phyloP scores from a whole-genome alignment of 1,140 invertebrate genomes.

The Hylaeus anthracinus region DNA sequence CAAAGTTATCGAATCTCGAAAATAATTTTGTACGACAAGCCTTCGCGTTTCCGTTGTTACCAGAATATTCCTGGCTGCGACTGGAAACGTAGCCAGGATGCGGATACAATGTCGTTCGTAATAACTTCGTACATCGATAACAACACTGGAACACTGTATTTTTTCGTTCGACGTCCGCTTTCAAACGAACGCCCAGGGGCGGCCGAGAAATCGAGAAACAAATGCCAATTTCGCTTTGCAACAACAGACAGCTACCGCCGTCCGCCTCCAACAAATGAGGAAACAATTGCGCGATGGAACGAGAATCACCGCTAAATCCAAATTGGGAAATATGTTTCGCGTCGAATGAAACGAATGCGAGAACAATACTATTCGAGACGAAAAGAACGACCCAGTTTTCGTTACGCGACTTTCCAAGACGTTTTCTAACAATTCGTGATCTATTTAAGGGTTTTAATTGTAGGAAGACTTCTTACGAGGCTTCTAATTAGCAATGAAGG shows the following conservation, averaged over 20 bases:
- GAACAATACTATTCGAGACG: background rate
- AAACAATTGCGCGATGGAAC: conserved; percentile 29
- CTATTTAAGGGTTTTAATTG: background rate
- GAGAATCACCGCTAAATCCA: conserved; percentile 10
- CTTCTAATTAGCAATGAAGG: too few species aligned
- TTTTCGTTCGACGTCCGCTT: conserved; percentile 1
- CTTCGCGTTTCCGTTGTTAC: background rate
- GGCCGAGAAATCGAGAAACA: conserved; percentile 50
- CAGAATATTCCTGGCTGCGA: background rate
- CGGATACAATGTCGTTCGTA: background rate
- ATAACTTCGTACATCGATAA: background rate
- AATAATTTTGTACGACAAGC: background rate
- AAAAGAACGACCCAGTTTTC: background rate
- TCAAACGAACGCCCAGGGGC: conserved; percentile 13
- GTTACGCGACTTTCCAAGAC: background rate
- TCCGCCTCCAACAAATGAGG: conserved; percentile 8
- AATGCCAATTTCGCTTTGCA: conserved; percentile 51
- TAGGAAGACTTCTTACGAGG: too few species aligned
- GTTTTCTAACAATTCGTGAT: background rate
- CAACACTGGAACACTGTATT: conserved; percentile 27
- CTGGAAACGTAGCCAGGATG: background rate
- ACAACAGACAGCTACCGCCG: conserved; percentile 17
- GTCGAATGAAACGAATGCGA: conserved; percentile 27
- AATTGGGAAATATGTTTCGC: conserved; percentile 42
- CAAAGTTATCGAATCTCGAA: background rate